phyloP scores from a whole-genome alignment of 2,113 vertebrate genomes.

The mouse (Mus musculus) region GRCm39 chr9:102072501-102073000 shows the following conservation, averaged over 20 bases:
- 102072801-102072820: not conserved
- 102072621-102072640: constrained; percentile 99
- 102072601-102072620: constrained; percentile 99
- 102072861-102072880: constrained; percentile 12
- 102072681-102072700: constrained; percentile 56
- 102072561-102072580: constrained; percentile 99
- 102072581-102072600: constrained; percentile 99
- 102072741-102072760: not conserved
- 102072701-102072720: not conserved
- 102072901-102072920: not conserved
- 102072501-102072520: constrained; percentile 98
- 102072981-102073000: not conserved
- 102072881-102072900: not conserved
- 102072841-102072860: not conserved
- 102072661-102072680: constrained; percentile 45
- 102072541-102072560: constrained; percentile 97
- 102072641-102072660: constrained; percentile 99
- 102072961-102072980: not conserved
- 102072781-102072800: not conserved
- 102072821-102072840: not conserved
- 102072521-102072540: constrained; percentile 96
- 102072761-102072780: not conserved
- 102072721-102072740: not conserved
- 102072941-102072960: not conserved
- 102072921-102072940: not conserved